Evolutionary conservation across 2,113 vertebrate genomes (phyloP).

Genomic region (Zootoca vivipara): DNA sequence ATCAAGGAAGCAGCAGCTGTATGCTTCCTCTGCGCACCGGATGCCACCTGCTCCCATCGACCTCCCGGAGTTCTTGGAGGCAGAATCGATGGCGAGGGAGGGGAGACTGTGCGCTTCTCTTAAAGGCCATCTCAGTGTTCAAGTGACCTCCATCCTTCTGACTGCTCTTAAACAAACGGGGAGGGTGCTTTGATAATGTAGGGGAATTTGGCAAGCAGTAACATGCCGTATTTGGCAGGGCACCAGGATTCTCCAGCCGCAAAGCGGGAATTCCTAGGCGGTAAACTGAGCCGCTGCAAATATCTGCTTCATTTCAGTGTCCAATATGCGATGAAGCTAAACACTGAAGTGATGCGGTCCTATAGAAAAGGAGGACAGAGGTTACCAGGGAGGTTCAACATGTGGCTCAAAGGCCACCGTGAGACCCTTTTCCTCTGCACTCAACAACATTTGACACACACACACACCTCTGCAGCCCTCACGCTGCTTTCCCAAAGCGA

Average conservation of each 20-base stretch:
- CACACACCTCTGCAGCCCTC: no score
- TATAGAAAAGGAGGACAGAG: no score
- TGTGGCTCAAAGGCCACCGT: no score
- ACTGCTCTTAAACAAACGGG: not conserved
- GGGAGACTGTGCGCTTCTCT: not conserved
- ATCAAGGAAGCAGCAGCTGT: constrained; percentile 16
- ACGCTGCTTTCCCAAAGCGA: no score
- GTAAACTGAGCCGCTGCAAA: not conserved
- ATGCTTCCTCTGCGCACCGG: constrained; percentile 18
- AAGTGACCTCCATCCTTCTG: constrained; percentile 11
- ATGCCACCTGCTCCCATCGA: constrained; percentile 20
- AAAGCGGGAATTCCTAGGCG: rapidly evolving
- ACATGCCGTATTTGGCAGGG: not conserved
- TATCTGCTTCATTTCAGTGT: not conserved
- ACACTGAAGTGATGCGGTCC: not conserved
- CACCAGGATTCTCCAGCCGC: not conserved
- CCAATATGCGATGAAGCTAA: not conserved
- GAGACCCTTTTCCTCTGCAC: no score
- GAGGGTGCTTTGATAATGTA: not conserved
- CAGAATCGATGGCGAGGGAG: constrained; percentile 32
- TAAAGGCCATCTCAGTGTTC: constrained; percentile 24
- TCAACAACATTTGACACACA: no score
- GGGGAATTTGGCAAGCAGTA: not conserved
- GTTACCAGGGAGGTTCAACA: no score
- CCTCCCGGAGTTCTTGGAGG: constrained; percentile 40